A percentile compares a stretch with the other conserved stretches of the same genome.
phyloP scores from a whole-genome alignment of 2,888 invertebrate species.

The Lasioglossum lativentre region DNA sequence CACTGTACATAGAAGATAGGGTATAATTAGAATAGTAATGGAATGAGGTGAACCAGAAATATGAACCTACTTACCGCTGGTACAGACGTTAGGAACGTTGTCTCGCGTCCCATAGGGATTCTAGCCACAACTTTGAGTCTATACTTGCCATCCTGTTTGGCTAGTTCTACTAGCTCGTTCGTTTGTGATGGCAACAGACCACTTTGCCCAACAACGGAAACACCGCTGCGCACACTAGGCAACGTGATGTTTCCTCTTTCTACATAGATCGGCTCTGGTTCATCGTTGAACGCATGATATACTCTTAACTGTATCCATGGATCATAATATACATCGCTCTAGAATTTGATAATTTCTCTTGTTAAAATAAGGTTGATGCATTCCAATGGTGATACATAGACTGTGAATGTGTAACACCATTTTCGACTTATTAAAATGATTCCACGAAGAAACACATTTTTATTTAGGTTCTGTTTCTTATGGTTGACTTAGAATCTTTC shows the following conservation, averaged over 20 bases:
- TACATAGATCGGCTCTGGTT: slow-evolving; percentile 86
- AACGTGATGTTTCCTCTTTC: slow-evolving; percentile 90
- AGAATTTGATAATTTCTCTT: slow-evolving; percentile 24
- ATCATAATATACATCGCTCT: slow-evolving; percentile 90
- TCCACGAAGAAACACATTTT: not conserved
- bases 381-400: not conserved
- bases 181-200: slow-evolving; percentile 86
- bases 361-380: not conserved
- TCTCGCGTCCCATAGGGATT: slow-evolving; percentile 88
- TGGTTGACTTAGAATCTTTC: not conserved
- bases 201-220: slow-evolving; percentile 88
- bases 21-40: slow-evolving; percentile 4
- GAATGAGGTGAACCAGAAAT: not conserved
- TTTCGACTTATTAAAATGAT: too few relatives aligned
- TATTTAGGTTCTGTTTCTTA: not conserved
- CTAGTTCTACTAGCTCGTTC: slow-evolving; percentile 87
- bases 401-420: not conserved
- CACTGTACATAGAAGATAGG: slow-evolving; percentile 85
- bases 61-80: slow-evolving; percentile 88
- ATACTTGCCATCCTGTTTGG: slow-evolving; percentile 90
- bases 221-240: slow-evolving; percentile 89
- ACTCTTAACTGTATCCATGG: slow-evolving; percentile 90
- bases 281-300: slow-evolving; percentile 88
- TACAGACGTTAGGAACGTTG: slow-evolving; percentile 91
- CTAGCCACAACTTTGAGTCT: slow-evolving; percentile 89